These are phyloP conservation scores for Simalia tracyae DNA, from an alignment of 2,797 vertebrate genomes.

Conservation along the genomic window DNA sequence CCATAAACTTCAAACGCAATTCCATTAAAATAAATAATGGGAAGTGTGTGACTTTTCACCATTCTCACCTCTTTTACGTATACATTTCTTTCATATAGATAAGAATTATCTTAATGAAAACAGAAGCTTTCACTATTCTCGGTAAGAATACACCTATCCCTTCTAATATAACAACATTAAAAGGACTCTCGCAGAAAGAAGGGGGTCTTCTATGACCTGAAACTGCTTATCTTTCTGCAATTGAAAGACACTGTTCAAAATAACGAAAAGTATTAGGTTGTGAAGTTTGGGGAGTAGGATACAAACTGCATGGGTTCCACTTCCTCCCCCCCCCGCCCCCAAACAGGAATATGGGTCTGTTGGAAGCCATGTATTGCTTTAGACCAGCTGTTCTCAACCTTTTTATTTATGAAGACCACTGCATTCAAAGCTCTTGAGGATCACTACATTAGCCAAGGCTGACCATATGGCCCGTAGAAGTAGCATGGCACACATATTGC, in stretches of 20 bases:
- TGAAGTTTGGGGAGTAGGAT: not conserved
- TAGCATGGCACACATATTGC: not conserved
- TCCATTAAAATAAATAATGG: not conserved
- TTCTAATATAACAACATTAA: not conserved
- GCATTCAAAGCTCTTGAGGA: no score
- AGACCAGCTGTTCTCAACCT: not conserved
- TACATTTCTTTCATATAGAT: not conserved
- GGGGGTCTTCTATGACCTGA: not conserved
- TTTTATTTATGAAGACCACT: no score
- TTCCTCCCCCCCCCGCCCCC: not conserved
- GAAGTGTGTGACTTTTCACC: not conserved
- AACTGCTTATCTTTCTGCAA: not conserved
- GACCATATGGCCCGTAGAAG: no score
- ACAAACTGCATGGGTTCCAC: not conserved
- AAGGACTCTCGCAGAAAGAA: not conserved
- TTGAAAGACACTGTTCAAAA: not conserved
- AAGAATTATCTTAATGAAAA: not conserved
- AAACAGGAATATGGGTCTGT: not conserved
- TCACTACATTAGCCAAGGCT: no score
- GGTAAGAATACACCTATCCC: rapidly evolving
- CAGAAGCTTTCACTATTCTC: not conserved
- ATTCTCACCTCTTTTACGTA: not conserved
- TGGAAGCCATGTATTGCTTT: not conserved
- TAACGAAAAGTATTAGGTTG: not conserved
- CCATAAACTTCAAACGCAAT: not conserved